Base-by-base conservation (phyloP, 2,888 invertebrate species). In the Caenorhabditis plicata region DNA sequence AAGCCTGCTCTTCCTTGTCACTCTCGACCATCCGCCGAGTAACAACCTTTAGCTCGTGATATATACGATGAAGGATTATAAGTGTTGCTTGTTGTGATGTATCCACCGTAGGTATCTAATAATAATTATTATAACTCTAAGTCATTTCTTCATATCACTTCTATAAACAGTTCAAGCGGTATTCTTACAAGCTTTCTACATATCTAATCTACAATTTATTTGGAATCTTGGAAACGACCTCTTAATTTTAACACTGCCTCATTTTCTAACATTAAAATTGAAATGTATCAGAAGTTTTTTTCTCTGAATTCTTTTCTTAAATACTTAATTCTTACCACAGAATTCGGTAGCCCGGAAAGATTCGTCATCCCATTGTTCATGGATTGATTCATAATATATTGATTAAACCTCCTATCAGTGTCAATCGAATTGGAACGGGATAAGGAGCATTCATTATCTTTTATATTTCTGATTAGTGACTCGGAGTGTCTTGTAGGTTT, bases 1-100 rank as follows among this genome's bases (percentile, higher is more conserved):
- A 52, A 8, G 71, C 70, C 35, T 71, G 70, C 31, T 72, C 78
- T 40, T 77, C 80, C 22, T 74, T 66, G 40, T 80, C 80, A 5
- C 65, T 68, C 19, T 80, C 80, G 19, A 74, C 66, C 78, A 80
- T 80, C 29, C 76, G 63, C 54, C 77, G 74, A 4, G 80, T 80
- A 17, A 80, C 73, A 32, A 75, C 64, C 72, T 74, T 80, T 29
- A 80, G 45, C 40, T 81, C 80, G 32, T 74, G 63, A 49, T 75
- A 68, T 17, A 81, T 81, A 39, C 73, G 50, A 53, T 80, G 77
- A 25, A 80, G 54, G 25, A 76, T 66, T 36, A 76, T 55, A 7
- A 79, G 52, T 3, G 75, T 70, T 2, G 79, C 79, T 33, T 78
- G 74, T 47, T 76, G 72, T 5, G 71, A 75, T 4, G 65, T 52